Percentiles rank a stretch among this genome's conserved stretches.
These are phyloP conservation scores for Microtus montanus DNA, from an alignment of 2,113 vertebrate species.

Conservation along the genomic window DNA sequence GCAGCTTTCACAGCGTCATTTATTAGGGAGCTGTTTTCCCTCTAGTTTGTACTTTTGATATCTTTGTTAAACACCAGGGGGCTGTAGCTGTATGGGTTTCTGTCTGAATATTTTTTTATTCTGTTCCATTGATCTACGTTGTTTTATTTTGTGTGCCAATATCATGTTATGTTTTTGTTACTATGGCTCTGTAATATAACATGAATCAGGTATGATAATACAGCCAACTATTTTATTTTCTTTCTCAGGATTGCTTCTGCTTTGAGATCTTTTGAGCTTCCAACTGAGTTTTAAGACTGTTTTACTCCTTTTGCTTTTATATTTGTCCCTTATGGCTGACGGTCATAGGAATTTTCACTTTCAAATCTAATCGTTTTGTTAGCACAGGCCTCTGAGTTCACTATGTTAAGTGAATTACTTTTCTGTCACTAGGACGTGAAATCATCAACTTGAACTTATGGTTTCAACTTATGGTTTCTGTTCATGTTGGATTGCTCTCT, in stretches of 20 bases:
- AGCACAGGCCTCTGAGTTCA: neutral
- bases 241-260: neutral
- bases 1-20: neutral
- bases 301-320: constrained; percentile 13
- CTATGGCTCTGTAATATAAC: neutral
- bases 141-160: neutral
- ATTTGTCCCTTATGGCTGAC: neutral
- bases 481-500: neutral
- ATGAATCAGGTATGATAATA: neutral
- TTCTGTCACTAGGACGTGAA: neutral
- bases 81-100: neutral
- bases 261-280: neutral
- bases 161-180: neutral
- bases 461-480: neutral
- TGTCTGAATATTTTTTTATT: neutral
- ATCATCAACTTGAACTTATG: neutral
- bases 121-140: neutral
- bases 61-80: neutral
- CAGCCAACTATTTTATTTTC: neutral
- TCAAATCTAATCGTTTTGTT: neutral
- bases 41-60: neutral
- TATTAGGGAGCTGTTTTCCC: neutral
- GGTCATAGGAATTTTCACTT: neutral
- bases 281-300: neutral
- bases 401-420: neutral